Evolutionary conservation across 2,888 invertebrate species (phyloP).

Genomic region (Baronia brevicornis): DNA sequence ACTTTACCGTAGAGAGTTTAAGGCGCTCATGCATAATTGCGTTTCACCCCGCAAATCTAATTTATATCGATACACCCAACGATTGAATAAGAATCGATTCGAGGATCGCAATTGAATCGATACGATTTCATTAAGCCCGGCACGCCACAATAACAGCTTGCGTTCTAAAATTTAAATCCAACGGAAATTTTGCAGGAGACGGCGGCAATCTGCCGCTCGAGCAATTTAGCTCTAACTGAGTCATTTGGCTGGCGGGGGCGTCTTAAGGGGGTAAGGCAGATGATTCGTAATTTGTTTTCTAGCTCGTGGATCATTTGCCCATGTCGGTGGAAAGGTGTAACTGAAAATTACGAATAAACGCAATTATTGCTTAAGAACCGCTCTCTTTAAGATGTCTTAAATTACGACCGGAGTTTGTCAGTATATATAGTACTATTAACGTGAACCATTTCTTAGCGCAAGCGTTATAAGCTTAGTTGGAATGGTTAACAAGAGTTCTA

Average conservation of each 20-base stretch:
- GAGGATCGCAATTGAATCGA: conserved; percentile 39
- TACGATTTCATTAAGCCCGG: conserved; percentile 47
- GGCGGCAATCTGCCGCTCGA: conserved; percentile 49
- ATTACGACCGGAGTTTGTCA: too few relatives aligned
- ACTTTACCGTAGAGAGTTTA: too few relatives aligned
- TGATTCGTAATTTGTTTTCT: conserved; percentile 76
- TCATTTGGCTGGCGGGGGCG: conserved; percentile 56
- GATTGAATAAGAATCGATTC: conserved; percentile 27
- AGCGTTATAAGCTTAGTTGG: too few relatives aligned
- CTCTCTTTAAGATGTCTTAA: too few relatives aligned
- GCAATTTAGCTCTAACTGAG: conserved; percentile 72
- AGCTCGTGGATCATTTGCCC: conserved; percentile 36
- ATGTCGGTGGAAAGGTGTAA: conserved; percentile 20
- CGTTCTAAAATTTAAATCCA: conserved; percentile 54
- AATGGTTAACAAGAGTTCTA: too few relatives aligned
- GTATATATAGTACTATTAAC: too few relatives aligned
- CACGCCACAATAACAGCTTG: conserved; percentile 45
- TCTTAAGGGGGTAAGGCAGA: conserved; percentile 54
- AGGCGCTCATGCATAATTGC: conserved; percentile 3
- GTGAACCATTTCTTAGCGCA: too few relatives aligned
- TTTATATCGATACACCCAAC: conserved; percentile 20
- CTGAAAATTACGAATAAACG: conserved; percentile 21
- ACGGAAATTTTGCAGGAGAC: conserved; percentile 64
- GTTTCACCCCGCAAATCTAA: conserved; percentile 13
- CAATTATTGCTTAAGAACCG: too few relatives aligned